Evolutionary conservation across 1,140 invertebrate species (phyloP).

Genomic region (Hypothenemus hampei): DNA sequence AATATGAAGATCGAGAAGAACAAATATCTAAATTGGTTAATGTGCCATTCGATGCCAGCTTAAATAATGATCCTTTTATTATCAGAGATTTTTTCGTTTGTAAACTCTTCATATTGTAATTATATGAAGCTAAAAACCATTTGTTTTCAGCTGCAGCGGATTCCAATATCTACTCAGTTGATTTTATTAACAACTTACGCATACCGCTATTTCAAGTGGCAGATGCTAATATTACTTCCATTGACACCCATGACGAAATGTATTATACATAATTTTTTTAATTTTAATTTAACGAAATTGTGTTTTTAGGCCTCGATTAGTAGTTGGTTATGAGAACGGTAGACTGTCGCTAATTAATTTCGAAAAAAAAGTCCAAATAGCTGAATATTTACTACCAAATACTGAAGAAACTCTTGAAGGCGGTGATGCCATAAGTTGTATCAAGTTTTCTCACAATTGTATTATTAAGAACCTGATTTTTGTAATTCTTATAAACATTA

Average conservation of each 20-base stretch:
- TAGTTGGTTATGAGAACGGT: constrained; percentile 47
- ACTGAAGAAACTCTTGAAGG: constrained; percentile 22
- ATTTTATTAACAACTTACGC: constrained; percentile 30
- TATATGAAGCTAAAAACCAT: not conserved
- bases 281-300: not conserved
- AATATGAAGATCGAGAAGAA: constrained; percentile 31
- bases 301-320: constrained; percentile 30
- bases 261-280: constrained; percentile 10
- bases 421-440: constrained; percentile 39
- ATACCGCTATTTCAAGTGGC: constrained; percentile 30
- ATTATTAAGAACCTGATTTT: too few species aligned
- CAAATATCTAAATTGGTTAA: constrained; percentile 28
- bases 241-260: constrained; percentile 35
- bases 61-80: constrained; percentile 45
- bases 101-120: constrained; percentile 27
- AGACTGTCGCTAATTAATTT: constrained; percentile 47
- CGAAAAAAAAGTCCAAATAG: constrained; percentile 37
- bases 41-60: constrained; percentile 47
- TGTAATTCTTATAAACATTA: not conserved
- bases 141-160: constrained; percentile 32
- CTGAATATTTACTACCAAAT: constrained; percentile 2
- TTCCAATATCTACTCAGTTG: constrained; percentile 32
- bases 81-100: constrained; percentile 51
- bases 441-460: constrained; percentile 49
- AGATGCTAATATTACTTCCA: constrained; percentile 32